Conservation (phyloP, 2,888 invertebrate species). For the Rhaphigaster nebulosa region DNA sequence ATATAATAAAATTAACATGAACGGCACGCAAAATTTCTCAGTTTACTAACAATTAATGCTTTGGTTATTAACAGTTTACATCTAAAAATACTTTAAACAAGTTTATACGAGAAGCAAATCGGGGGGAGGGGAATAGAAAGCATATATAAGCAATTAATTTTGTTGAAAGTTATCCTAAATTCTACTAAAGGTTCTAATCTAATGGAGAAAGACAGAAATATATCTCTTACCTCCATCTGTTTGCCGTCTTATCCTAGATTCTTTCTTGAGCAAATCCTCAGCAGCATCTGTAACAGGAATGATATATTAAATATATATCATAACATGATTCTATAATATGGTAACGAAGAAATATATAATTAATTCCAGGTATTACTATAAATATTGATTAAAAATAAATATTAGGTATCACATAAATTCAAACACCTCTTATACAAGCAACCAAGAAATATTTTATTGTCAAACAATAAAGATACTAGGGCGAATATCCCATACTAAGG, state of each 20-base stretch:
- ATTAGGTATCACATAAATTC: no score
- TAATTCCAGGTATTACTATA: no score
- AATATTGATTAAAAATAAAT: no score
- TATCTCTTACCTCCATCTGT: constrained; percentile 31
- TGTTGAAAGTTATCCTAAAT: background rate
- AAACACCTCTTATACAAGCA: no score
- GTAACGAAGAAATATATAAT: no score
- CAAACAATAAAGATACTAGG: no score
- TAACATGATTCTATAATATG: no score
- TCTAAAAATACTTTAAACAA: background rate
- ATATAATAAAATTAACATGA: no score
- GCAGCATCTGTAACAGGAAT: constrained; percentile 37
- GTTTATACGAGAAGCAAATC: background rate
- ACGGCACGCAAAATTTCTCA: no score
- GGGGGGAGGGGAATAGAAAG: background rate
- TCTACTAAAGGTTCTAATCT: background rate
- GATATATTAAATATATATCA: background rate
- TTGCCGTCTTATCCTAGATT: constrained; percentile 49
- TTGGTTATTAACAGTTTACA: no score
- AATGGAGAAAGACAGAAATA: background rate
- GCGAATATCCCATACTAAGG: no score
- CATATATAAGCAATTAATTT: constrained; percentile 6
- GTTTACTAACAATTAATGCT: background rate
- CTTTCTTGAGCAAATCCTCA: constrained; percentile 39
- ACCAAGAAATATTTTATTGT: no score